Evolutionary conservation across 2,888 invertebrate species (phyloP).

Genomic region (Cephus spinipes): DNA sequence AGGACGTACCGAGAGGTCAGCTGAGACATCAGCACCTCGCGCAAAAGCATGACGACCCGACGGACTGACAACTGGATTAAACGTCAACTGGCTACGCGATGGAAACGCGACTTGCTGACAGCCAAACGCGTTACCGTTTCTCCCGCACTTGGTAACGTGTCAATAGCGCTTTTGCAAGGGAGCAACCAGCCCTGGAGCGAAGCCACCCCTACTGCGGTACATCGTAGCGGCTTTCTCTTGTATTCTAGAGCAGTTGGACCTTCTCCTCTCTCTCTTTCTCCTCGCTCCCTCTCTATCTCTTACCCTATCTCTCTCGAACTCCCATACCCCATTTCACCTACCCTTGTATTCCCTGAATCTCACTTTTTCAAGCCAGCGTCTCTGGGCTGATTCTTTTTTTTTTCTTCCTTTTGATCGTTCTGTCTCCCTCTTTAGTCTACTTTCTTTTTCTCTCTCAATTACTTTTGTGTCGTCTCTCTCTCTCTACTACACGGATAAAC

Average conservation of each 20-base stretch:
- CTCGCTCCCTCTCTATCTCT: slow-evolving; percentile 13
- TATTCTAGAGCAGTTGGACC: slow-evolving; percentile 5
- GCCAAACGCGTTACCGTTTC: slow-evolving; percentile 4
- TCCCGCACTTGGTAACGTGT: neutral
- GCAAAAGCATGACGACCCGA: too few relatives aligned
- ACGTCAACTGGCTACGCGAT: too few relatives aligned
- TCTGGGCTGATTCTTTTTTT: too few relatives aligned
- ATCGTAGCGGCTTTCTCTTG: slow-evolving; percentile 53
- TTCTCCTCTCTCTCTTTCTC: slow-evolving; percentile 14
- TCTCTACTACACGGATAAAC: slow-evolving; percentile 6
- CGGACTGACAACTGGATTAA: too few relatives aligned
- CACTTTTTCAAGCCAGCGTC: too few relatives aligned
- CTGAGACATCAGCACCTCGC: too few relatives aligned
- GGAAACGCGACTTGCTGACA: neutral
- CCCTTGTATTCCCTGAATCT: too few relatives aligned
- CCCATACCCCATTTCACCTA: neutral
- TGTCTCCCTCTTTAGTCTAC: neutral
- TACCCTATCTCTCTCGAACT: slow-evolving; percentile 21
- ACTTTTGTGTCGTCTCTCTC: neutral
- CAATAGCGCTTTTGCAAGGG: slow-evolving; percentile 15
- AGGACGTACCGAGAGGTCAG: too few relatives aligned
- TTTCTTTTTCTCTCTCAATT: neutral
- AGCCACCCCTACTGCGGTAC: slow-evolving; percentile 59
- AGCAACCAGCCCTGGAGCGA: slow-evolving; percentile 34
- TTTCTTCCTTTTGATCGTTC: too few relatives aligned